Percentiles rank a stretch among this genome's conserved stretches.
Evolutionary conservation across 2,113 vertebrate species (phyloP).

Genomic region (Eclectus roratus): DNA sequence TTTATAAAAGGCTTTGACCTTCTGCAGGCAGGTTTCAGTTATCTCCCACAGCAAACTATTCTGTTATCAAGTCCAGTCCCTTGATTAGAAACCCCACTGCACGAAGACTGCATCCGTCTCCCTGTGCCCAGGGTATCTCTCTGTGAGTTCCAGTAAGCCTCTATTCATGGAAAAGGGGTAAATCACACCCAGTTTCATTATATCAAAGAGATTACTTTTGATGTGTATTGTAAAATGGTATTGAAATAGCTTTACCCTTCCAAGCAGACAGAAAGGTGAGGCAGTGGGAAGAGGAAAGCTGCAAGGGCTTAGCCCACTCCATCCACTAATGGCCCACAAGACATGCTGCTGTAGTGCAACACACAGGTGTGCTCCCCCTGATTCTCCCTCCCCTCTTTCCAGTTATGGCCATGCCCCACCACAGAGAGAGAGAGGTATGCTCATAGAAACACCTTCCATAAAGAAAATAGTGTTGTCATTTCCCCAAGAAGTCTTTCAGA

Average conservation of each 20-base stretch:
- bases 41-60: background rate
- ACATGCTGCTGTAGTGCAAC: background rate
- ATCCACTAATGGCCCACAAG: background rate
- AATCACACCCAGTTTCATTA: background rate
- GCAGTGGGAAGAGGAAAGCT: background rate
- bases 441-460: background rate
- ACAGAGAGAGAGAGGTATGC: background rate
- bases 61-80: background rate
- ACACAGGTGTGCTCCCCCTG: background rate
- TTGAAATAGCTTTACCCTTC: background rate
- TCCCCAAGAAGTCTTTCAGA: background rate
- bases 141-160: background rate
- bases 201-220: background rate
- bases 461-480: background rate
- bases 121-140: background rate
- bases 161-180: background rate
- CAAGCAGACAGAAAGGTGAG: background rate
- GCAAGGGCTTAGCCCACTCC: background rate
- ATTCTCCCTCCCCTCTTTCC: background rate
- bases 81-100: background rate
- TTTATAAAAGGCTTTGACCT: background rate
- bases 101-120: background rate
- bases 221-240: background rate
- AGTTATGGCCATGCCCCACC: background rate
- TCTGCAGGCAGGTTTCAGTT: conserved; percentile 3